Evolutionary conservation across 2,888 invertebrate genomes (phyloP).

Genomic region (Andrena chrysosceles): DNA sequence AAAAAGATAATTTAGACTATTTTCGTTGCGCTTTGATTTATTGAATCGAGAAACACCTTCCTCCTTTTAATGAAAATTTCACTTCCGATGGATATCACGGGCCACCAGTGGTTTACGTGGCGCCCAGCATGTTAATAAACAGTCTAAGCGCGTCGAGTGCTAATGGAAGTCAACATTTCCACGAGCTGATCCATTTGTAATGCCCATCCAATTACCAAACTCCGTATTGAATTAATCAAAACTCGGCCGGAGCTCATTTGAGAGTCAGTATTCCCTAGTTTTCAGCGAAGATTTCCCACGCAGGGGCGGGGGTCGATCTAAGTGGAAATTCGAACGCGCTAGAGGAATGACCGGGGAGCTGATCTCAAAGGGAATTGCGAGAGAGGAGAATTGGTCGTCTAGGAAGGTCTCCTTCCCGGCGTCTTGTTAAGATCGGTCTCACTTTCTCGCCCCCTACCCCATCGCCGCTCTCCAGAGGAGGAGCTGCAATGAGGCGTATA

Average conservation of each 20-base stretch:
- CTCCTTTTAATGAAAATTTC: too few relatives aligned
- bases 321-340: slow-evolving; percentile 54
- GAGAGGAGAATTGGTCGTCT: slow-evolving; percentile 21
- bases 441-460: slow-evolving; percentile 20
- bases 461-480: neutral
- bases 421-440: slow-evolving; percentile 53
- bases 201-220: neutral
- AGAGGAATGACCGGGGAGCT: slow-evolving; percentile 28
- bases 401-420: slow-evolving; percentile 27
- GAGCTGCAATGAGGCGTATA: slow-evolving; percentile 50
- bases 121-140: too few relatives aligned
- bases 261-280: neutral
- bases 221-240: slow-evolving; percentile 7
- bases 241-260: neutral
- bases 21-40: too few relatives aligned
- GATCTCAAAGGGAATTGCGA: slow-evolving; percentile 46
- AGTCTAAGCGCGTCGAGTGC: too few relatives aligned
- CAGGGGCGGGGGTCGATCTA: slow-evolving; percentile 29
- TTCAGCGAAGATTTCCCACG: slow-evolving; percentile 13
- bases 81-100: too few relatives aligned
- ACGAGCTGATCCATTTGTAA: neutral
- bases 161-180: neutral
- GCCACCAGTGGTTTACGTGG: too few relatives aligned
- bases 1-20: too few relatives aligned
- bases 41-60: too few relatives aligned